Percentiles rank a stretch among this genome's conserved stretches.
Evolutionary conservation across 1,140 invertebrate species (phyloP).

Genomic region (Euwallacea similis): DNA sequence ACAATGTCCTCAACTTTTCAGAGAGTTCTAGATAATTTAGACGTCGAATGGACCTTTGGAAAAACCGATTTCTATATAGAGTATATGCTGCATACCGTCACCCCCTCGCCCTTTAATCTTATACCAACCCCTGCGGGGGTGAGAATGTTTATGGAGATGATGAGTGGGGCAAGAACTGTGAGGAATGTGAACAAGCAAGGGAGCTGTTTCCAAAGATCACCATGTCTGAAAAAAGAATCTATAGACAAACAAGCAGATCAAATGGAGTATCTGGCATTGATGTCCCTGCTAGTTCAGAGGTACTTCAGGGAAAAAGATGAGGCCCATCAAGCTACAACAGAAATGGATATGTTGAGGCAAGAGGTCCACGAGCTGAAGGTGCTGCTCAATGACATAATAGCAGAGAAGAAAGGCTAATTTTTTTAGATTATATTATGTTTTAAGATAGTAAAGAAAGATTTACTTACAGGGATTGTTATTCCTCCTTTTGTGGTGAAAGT

Average conservation of each 20-base stretch:
- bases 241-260: conserved; percentile 26
- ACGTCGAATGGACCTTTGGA: conserved; percentile 64
- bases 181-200: conserved; percentile 22
- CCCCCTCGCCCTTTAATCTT: conserved; percentile 62
- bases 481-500: conserved; percentile 73
- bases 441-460: neutral
- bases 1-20: conserved; percentile 77
- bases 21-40: conserved; percentile 63
- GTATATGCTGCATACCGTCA: conserved; percentile 59
- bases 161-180: conserved; percentile 45
- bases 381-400: conserved; percentile 42
- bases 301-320: conserved; percentile 58
- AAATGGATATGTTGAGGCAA: conserved; percentile 48
- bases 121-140: conserved; percentile 58
- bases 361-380: conserved; percentile 50
- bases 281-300: conserved; percentile 58
- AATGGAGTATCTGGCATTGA: conserved; percentile 56
- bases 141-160: conserved; percentile 53
- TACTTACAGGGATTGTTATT: conserved; percentile 67
- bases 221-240: neutral
- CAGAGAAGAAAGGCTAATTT: conserved; percentile 31
- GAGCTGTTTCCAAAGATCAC: conserved; percentile 33
- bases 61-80: conserved; percentile 62
- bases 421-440: neutral
- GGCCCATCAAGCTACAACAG: conserved; percentile 39